These are phyloP conservation scores for Lysiphlebus fabarum DNA, from an alignment of 1,140 invertebrate species.

Conservation along the genomic window DNA sequence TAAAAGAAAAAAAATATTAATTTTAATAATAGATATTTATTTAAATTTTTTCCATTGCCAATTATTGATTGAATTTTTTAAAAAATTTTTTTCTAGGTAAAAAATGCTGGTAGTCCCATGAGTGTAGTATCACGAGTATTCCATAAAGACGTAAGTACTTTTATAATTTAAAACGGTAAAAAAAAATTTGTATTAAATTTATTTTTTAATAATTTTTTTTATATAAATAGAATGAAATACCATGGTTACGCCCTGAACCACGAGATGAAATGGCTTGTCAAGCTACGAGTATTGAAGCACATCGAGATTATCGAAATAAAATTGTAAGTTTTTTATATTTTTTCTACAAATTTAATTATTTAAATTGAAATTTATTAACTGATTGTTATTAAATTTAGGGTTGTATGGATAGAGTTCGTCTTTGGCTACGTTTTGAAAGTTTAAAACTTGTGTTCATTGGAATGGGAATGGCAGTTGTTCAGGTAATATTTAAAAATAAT, in stretches of 20 bases:
- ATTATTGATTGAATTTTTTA: neutral
- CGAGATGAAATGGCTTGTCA: constrained; percentile 49
- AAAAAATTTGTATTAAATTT: constrained; percentile 9
- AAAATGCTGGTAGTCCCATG: constrained; percentile 53
- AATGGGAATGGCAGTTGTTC: constrained; percentile 41
- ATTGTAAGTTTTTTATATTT: constrained; percentile 32
- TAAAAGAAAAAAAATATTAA: constrained; percentile 8
- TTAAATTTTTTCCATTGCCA: neutral
- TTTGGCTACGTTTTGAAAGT: constrained; percentile 44
- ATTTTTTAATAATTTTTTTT: constrained; percentile 9
- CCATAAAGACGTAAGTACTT: constrained; percentile 45
- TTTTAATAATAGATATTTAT: neutral
- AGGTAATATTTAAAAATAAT: constrained; percentile 31
- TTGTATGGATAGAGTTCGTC: constrained; percentile 40
- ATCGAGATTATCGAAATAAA: constrained; percentile 43
- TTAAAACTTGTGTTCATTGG: constrained; percentile 41
- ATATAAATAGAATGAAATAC: constrained; percentile 46
- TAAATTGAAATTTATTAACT: neutral
- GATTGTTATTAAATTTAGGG: constrained; percentile 39
- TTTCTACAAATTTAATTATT: neutral
- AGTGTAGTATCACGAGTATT: constrained; percentile 50
- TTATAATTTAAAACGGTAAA: constrained; percentile 2
- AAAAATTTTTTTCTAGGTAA: constrained; percentile 34
- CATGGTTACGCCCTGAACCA: constrained; percentile 52
- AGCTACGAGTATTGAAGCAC: constrained; percentile 33